phyloP scores from a whole-genome alignment of 2,888 invertebrate genomes.

The Parnassius smintheus region DNA sequence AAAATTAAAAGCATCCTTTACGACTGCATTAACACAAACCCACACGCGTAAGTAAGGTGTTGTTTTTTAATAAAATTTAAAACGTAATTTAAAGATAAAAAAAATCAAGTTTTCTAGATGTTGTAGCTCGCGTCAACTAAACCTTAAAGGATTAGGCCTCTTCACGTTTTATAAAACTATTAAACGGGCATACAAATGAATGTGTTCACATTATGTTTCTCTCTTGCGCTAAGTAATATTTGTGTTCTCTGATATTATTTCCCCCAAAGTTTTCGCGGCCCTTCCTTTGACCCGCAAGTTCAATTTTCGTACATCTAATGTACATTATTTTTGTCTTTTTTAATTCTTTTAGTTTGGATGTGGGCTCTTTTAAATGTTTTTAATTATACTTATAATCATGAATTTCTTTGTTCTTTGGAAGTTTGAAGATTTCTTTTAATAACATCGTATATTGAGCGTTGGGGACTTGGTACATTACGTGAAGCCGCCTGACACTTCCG shows the following conservation, averaged over 20 bases:
- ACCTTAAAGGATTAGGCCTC: slow-evolving; percentile 7
- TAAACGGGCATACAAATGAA: slow-evolving; percentile 14
- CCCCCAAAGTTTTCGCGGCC: slow-evolving; percentile 41
- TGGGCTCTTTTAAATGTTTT: slow-evolving; percentile 70
- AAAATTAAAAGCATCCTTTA: slow-evolving; percentile 35
- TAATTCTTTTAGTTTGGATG: slow-evolving; percentile 60
- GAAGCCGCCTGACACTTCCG: slow-evolving; percentile 41
- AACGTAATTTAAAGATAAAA: slow-evolving; percentile 32
- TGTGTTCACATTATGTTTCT: slow-evolving; percentile 32
- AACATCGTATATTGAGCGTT: slow-evolving; percentile 44
- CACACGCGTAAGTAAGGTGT: slow-evolving; percentile 67
- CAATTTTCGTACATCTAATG: slow-evolving; percentile 46
- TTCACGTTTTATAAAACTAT: background rate
- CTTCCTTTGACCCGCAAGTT: slow-evolving; percentile 33
- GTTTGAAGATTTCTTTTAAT: slow-evolving; percentile 73
- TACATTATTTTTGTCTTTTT: slow-evolving; percentile 58
- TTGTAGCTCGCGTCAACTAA: slow-evolving; percentile 21
- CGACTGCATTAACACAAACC: slow-evolving; percentile 77
- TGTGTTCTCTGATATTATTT: slow-evolving; percentile 42
- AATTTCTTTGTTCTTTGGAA: slow-evolving; percentile 38
- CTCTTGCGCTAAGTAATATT: slow-evolving; percentile 24
- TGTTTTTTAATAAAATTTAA: slow-evolving; percentile 39
- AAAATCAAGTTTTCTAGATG: slow-evolving; percentile 13
- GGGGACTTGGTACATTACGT: slow-evolving; percentile 44
- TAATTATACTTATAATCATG: slow-evolving; percentile 47